These are phyloP conservation scores for Luperina nickerlii DNA, from an alignment of 2,888 invertebrate species.

Conservation along the genomic window DNA sequence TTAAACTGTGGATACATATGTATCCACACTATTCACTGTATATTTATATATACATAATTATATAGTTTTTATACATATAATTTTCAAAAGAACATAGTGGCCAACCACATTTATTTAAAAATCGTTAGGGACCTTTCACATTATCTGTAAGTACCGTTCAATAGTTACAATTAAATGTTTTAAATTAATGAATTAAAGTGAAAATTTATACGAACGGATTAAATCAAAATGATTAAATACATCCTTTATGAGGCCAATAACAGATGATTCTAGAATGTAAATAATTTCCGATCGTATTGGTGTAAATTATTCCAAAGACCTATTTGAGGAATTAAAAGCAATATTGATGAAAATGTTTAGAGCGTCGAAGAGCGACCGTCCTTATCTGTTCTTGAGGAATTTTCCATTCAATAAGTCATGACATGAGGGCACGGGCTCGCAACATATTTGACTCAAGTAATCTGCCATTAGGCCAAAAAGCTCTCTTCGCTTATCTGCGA, in stretches of 20 bases:
- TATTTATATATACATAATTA: no score
- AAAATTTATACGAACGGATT: slow-evolving; percentile 17
- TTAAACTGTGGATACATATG: neutral
- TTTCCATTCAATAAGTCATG: slow-evolving; percentile 82
- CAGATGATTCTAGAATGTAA: slow-evolving; percentile 27
- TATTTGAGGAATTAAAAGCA: slow-evolving; percentile 2
- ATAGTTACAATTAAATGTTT: neutral
- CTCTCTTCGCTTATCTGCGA: slow-evolving; percentile 87
- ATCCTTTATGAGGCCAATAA: slow-evolving; percentile 8
- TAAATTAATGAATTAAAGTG: neutral
- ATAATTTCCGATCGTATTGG: slow-evolving; percentile 9
- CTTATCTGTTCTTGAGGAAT: slow-evolving; percentile 76
- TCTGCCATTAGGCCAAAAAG: slow-evolving; percentile 89
- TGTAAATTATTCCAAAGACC: slow-evolving; percentile 19
- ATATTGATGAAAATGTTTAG: slow-evolving; percentile 28
- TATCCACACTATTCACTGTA: no score
- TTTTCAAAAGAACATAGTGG: neutral
- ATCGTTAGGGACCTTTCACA: neutral
- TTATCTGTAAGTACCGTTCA: neutral
- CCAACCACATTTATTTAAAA: neutral
- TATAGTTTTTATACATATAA: no score
- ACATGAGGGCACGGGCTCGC: slow-evolving; percentile 74
- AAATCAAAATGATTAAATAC: slow-evolving; percentile 30
- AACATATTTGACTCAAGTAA: slow-evolving; percentile 84
- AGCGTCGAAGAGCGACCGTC: slow-evolving; percentile 13